phyloP scores from a whole-genome alignment of 2,888 invertebrate genomes.

The Ecdyonurus torrentis region DNA sequence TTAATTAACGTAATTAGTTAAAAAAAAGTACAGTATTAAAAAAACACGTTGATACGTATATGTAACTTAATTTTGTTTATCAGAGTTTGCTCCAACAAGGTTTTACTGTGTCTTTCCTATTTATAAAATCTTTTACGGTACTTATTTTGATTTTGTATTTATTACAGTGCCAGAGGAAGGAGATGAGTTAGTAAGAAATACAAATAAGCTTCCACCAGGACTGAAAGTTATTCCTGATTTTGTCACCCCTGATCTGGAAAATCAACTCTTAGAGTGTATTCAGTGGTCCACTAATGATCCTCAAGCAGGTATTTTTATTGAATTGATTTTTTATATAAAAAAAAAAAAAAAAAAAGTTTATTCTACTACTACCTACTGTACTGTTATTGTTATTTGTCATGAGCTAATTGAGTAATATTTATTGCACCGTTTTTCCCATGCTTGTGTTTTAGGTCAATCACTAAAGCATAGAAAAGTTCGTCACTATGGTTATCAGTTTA shows the following conservation, averaged over 20 bases:
- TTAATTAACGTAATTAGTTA: too few relatives aligned
- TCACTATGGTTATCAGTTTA: conserved; percentile 86
- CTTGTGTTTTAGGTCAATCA: conserved; percentile 8
- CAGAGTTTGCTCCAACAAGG: too few relatives aligned
- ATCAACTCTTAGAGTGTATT: conserved; percentile 17
- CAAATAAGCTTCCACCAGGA: conserved; percentile 21
- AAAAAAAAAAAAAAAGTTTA: conserved; percentile 46
- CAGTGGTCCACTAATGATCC: conserved; percentile 15
- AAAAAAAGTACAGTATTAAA: too few relatives aligned
- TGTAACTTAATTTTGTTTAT: too few relatives aligned
- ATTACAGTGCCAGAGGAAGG: too few relatives aligned
- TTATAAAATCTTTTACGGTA: too few relatives aligned
- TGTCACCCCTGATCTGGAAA: conserved; percentile 22
- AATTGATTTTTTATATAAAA: conserved; percentile 55
- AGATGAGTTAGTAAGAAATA: too few relatives aligned
- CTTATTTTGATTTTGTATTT: too few relatives aligned
- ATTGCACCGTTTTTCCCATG: neutral
- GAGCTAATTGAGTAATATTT: neutral
- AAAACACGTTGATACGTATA: too few relatives aligned
- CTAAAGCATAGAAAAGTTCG: conserved; percentile 72
- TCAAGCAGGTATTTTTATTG: conserved; percentile 25
- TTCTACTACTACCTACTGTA: conserved; percentile 39
- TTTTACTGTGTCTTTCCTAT: too few relatives aligned
- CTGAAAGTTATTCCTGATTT: conserved; percentile 23
- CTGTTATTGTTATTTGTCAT: conserved; percentile 16